A percentile compares a stretch with the other conserved stretches of the same genome.
These are phyloP conservation scores for Enteromius unitaeniatus DNA, from an alignment of 2,797 vertebrate genomes.

Conservation along the genomic window DNA sequence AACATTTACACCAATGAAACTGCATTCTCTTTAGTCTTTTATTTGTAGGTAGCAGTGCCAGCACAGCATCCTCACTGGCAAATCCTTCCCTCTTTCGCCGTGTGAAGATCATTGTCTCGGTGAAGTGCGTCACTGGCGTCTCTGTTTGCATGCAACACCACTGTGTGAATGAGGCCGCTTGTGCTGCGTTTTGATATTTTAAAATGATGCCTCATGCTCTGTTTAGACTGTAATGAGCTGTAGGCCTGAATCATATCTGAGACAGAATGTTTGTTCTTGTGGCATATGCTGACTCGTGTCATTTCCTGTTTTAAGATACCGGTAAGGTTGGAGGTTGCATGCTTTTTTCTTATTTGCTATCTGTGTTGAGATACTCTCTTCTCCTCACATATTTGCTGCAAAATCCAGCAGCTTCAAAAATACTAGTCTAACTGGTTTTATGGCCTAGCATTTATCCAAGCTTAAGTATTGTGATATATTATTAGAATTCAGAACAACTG, in stretches of 20 bases:
- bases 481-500: neutral
- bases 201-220: neutral
- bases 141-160: conserved; percentile 34
- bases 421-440: neutral
- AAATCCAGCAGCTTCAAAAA: neutral
- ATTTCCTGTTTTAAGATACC: conserved; percentile 11
- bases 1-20: neutral
- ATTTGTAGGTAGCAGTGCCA: neutral
- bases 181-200: neutral
- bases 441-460: neutral
- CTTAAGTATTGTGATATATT: neutral
- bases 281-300: neutral
- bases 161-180: conserved; percentile 19
- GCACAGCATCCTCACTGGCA: neutral
- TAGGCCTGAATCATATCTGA: conserved; percentile 30
- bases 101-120: conserved; percentile 22
- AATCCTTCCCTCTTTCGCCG: neutral
- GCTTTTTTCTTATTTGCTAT: neutral
- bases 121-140: conserved; percentile 25
- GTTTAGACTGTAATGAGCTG: neutral
- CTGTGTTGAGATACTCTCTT: neutral
- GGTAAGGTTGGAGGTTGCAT: neutral
- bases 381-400: neutral
- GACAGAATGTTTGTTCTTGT: neutral
- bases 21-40: neutral